Conservation (phyloP, 2,113 vertebrate species). For the Oncorhynchus tshawytscha region DNA sequence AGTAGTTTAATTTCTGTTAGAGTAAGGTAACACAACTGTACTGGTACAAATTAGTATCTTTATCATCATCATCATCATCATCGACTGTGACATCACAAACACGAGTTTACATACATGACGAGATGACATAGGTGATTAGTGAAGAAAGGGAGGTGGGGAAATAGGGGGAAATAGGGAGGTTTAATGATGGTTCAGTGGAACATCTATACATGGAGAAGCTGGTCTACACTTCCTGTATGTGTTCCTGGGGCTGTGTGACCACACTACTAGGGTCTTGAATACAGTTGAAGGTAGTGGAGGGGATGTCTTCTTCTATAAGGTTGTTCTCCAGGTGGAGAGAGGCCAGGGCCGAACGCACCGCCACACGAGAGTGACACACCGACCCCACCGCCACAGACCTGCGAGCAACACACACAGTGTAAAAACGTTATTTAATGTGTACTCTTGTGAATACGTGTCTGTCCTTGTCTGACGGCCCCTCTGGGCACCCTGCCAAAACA, state of each 20-base stretch:
- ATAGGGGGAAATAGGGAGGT: too few relatives aligned
- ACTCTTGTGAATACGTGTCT: background rate
- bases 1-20: too few relatives aligned
- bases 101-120: too few relatives aligned
- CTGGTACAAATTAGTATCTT: too few relatives aligned
- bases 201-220: too few relatives aligned
- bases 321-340: conserved; percentile 80
- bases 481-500: conserved; percentile 16
- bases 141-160: too few relatives aligned
- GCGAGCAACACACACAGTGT: conserved; percentile 14
- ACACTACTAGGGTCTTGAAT: conserved; percentile 63
- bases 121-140: too few relatives aligned
- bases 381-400: conserved; percentile 75
- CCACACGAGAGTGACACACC: conserved; percentile 72
- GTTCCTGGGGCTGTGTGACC: conserved; percentile 69
- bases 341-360: conserved; percentile 69
- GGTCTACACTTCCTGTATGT: too few relatives aligned
- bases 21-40: too few relatives aligned
- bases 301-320: conserved; percentile 68
- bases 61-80: too few relatives aligned
- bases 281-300: conserved; percentile 71
- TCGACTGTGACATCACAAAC: too few relatives aligned
- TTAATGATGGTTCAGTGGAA: too few relatives aligned
- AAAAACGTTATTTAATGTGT: background rate
- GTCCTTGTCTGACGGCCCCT: background rate